These are phyloP conservation scores for Ormyrus nitidulus DNA, from an alignment of 2,888 invertebrate genomes.

Conservation along the genomic window DNA sequence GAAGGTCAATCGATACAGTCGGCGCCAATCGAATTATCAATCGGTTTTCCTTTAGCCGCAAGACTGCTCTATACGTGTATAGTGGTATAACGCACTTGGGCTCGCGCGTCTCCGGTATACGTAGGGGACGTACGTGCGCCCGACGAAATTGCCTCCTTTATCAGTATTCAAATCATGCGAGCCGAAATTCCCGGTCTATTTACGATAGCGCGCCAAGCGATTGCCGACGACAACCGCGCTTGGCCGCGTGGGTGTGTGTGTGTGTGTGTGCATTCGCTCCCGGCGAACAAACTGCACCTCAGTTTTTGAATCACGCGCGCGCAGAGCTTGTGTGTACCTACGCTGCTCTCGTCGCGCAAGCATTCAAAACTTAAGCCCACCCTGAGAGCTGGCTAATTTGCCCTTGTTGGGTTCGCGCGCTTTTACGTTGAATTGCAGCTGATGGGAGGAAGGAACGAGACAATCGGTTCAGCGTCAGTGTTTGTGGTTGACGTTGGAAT, in stretches of 20 bases:
- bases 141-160: conserved; percentile 29
- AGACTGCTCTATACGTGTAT: not conserved
- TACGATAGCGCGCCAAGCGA: conserved; percentile 21
- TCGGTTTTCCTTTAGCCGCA: conserved; percentile 27
- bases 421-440: too few species aligned
- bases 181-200: conserved; percentile 53
- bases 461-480: too few species aligned
- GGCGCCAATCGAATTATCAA: conserved; percentile 44
- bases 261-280: not conserved
- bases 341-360: not conserved
- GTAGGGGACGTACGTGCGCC: not conserved
- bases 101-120: not conserved
- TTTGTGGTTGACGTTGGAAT: too few species aligned
- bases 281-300: conserved; percentile 44
- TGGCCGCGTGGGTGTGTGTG: not conserved
- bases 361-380: not conserved
- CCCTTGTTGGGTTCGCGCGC: too few species aligned
- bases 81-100: not conserved
- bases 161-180: conserved; percentile 53
- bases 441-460: too few species aligned
- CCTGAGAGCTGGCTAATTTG: too few species aligned
- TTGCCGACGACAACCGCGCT: conserved; percentile 10
- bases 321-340: not conserved
- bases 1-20: conserved; percentile 40
- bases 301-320: conserved; percentile 36